phyloP scores from a whole-genome alignment of 2,888 invertebrate genomes.

The Heliconius ismenius region DNA sequence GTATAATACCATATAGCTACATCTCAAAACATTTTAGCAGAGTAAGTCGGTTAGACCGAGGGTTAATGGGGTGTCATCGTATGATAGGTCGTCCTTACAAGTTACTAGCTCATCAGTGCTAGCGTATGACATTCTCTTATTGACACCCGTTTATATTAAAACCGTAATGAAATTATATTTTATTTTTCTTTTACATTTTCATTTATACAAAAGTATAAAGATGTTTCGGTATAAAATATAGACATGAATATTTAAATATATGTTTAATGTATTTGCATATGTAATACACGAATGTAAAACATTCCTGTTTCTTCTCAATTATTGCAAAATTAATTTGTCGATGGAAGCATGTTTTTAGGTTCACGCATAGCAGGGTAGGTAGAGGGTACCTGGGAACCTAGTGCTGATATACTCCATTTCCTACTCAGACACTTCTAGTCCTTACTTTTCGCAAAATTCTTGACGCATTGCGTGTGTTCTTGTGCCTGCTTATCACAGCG shows the following conservation, averaged over 20 bases:
- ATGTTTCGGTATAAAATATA: no score
- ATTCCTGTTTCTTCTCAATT: no score
- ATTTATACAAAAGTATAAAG: not conserved
- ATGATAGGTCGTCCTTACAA: slow-evolving; percentile 72
- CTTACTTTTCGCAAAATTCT: no score
- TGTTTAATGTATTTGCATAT: not conserved
- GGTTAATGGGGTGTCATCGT: slow-evolving; percentile 79
- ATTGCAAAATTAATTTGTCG: no score
- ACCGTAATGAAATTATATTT: slow-evolving; percentile 36
- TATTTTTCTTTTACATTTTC: not conserved
- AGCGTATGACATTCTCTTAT: slow-evolving; percentile 61
- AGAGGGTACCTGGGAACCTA: no score
- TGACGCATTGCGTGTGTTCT: no score
- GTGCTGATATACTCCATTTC: no score
- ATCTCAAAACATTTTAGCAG: slow-evolving; percentile 69
- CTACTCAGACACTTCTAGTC: no score
- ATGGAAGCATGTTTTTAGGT: no score
- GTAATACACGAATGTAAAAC: no score
- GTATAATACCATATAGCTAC: slow-evolving; percentile 41
- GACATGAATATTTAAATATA: not conserved
- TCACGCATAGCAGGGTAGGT: no score
- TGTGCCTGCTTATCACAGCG: not conserved
- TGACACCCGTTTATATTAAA: slow-evolving; percentile 64
- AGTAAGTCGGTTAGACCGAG: slow-evolving; percentile 65
- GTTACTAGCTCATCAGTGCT: slow-evolving; percentile 67